These are phyloP conservation scores for Menidia beryllina DNA, from an alignment of 2,113 vertebrate species.

Conservation along the genomic window DNA sequence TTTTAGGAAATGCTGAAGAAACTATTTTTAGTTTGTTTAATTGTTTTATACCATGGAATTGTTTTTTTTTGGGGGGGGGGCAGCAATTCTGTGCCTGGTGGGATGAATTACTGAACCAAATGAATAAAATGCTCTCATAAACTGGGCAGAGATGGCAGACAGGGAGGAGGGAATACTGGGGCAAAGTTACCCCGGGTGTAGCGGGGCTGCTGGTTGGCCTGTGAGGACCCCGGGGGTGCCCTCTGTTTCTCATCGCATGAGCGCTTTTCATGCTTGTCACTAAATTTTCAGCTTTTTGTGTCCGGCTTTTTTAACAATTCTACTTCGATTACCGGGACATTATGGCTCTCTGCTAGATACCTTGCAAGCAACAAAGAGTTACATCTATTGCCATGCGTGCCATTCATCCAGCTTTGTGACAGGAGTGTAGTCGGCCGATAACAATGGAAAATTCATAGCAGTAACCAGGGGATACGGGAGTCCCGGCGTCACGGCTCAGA, in stretches of 20 bases:
- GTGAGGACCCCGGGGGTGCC: constrained; percentile 56
- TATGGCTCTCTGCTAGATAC: constrained; percentile 88
- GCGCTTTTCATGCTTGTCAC: constrained; percentile 89
- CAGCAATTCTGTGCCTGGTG: not conserved
- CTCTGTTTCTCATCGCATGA: constrained; percentile 77
- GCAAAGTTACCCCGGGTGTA: constrained; percentile 15
- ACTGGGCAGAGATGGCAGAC: constrained; percentile 35
- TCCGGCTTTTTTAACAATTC: constrained; percentile 84
- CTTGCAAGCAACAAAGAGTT: constrained; percentile 88
- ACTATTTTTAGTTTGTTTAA: not conserved
- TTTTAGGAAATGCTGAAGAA: not conserved
- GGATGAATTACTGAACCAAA: constrained; percentile 40
- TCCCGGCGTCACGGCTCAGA: constrained; percentile 81
- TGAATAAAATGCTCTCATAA: constrained; percentile 48
- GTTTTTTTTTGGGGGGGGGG: too few species aligned
- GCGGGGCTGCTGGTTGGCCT: constrained; percentile 48
- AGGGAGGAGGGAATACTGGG: constrained; percentile 15
- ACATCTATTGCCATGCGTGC: constrained; percentile 87
- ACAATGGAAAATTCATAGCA: constrained; percentile 90
- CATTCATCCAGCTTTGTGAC: constrained; percentile 86
- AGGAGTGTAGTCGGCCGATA: constrained; percentile 83
- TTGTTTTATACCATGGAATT: too few species aligned
- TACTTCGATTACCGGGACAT: constrained; percentile 86
- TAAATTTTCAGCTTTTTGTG: constrained; percentile 87
- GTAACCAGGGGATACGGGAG: constrained; percentile 86